Conservation (phyloP, 2,797 vertebrate genomes). For the Myotis planiceps region DNA sequence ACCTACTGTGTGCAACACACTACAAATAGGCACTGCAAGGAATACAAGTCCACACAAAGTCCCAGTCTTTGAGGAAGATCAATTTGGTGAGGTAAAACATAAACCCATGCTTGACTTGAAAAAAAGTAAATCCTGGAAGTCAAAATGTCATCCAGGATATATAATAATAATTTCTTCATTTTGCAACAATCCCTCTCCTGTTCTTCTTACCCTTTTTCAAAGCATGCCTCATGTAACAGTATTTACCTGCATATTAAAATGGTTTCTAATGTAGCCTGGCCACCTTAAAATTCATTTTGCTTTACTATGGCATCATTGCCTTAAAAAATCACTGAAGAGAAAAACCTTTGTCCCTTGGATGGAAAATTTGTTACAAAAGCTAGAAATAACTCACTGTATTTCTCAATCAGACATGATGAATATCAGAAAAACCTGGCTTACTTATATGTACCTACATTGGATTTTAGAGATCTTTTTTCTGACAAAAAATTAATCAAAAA, state of each 20-base stretch:
- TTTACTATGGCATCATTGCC: neutral
- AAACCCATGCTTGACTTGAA: neutral
- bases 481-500: constrained; percentile 8
- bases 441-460: neutral
- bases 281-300: constrained; percentile 49
- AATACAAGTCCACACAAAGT: neutral
- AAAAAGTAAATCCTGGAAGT: neutral
- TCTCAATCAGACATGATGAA: neutral
- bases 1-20: neutral
- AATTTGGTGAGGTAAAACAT: neutral
- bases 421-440: neutral
- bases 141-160: neutral
- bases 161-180: constrained; percentile 23
- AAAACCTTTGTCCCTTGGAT: neutral
- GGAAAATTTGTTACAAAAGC: neutral
- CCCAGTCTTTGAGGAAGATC: neutral
- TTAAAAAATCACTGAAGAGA: constrained; percentile 43
- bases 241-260: constrained; percentile 41
- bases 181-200: neutral
- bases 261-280: neutral
- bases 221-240: neutral
- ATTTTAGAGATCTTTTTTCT: neutral
- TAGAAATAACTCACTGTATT: neutral
- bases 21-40: neutral
- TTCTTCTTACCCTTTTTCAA: constrained; percentile 4